A percentile compares a stretch with the other conserved stretches of the same genome.
Evolutionary conservation across 1,140 invertebrate genomes (phyloP).

Genomic region (Ostrea edulis): DNA sequence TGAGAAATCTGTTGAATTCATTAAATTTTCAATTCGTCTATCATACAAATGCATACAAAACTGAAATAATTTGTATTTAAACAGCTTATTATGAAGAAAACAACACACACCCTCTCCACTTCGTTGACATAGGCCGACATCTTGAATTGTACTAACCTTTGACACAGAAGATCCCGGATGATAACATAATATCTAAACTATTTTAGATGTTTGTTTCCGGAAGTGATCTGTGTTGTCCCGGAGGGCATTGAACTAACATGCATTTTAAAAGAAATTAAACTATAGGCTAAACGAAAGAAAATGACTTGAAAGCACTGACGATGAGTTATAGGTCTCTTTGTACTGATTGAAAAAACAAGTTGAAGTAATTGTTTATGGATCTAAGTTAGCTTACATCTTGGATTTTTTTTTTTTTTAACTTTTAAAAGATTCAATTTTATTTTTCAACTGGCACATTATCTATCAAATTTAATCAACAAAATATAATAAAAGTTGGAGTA

Average conservation of each 20-base stretch:
- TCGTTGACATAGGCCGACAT: slow-evolving; percentile 37
- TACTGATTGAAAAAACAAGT: background rate
- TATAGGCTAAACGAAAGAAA: background rate
- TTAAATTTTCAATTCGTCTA: slow-evolving; percentile 6
- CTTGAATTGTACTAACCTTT: slow-evolving; percentile 26
- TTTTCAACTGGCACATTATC: no score
- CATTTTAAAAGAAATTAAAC: background rate
- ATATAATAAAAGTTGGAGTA: no score
- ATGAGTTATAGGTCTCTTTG: background rate
- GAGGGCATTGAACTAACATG: slow-evolving; percentile 13
- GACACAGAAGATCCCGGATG: slow-evolving; percentile 35
- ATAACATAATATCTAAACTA: slow-evolving; percentile 38
- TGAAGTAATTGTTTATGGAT: background rate
- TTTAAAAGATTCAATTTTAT: no score
- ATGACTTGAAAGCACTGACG: background rate
- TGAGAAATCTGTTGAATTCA: background rate
- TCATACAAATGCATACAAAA: slow-evolving; percentile 1
- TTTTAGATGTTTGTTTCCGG: slow-evolving; percentile 37
- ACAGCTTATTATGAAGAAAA: slow-evolving; percentile 13
- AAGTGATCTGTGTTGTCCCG: background rate
- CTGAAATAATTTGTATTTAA: background rate
- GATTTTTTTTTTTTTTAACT: no score
- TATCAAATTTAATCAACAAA: no score
- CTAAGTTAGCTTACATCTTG: no score
- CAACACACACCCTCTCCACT: slow-evolving; percentile 35